Percentiles rank a stretch among this genome's conserved stretches.
Evolutionary conservation across 2,113 vertebrate genomes (phyloP).

Genomic region (Neomonachus schauinslandi): DNA sequence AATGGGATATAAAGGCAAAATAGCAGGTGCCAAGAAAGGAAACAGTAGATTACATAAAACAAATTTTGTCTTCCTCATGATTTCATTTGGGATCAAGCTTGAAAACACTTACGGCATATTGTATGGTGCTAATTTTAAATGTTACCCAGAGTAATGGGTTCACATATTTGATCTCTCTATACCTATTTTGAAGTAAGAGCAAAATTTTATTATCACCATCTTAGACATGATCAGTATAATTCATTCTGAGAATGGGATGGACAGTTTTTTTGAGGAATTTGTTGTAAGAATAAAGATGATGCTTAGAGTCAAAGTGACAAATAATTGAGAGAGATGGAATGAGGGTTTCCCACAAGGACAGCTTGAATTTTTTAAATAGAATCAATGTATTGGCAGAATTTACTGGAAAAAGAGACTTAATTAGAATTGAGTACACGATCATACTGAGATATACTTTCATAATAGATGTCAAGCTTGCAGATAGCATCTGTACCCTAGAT

Average conservation of each 20-base stretch:
- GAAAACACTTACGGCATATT: neutral
- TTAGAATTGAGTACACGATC: neutral
- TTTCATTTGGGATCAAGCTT: neutral
- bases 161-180: neutral
- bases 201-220: neutral
- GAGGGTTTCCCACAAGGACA: neutral
- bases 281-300: constrained; percentile 5
- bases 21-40: neutral
- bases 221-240: constrained; percentile 8
- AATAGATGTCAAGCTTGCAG: neutral
- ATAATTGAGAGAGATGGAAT: neutral
- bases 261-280: neutral
- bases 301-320: neutral
- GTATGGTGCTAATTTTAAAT: neutral
- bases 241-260: neutral
- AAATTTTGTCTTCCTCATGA: neutral
- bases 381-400: neutral
- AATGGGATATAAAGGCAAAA: neutral
- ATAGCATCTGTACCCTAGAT: neutral
- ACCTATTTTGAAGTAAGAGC: constrained; percentile 18
- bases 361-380: constrained; percentile 4
- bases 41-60: neutral
- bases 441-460: neutral
- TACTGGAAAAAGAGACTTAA: neutral
- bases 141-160: neutral